Percentiles rank a stretch among this genome's conserved stretches.
Conservation (phyloP, 2,888 invertebrate genomes). For the Bellardia pandia region DNA sequence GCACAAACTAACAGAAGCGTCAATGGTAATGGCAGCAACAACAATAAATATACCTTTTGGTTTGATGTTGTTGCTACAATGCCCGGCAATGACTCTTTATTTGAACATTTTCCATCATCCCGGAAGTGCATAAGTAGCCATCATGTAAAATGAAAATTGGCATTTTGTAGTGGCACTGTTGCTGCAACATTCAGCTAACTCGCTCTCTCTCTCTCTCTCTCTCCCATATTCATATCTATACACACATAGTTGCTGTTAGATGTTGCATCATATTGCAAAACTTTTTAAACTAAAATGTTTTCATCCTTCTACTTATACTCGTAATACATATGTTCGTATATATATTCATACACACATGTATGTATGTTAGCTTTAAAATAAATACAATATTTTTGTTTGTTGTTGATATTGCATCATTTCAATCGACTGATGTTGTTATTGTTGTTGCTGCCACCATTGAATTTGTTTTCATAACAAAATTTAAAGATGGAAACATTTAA, state of each 20-base stretch:
- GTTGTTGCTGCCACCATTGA: constrained; percentile 47
- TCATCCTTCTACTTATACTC: constrained; percentile 18
- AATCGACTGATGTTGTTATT: constrained; percentile 51
- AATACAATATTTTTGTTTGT: constrained; percentile 15
- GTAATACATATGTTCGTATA: not conserved
- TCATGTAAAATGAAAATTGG: constrained; percentile 75
- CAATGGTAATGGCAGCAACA: constrained; percentile 49
- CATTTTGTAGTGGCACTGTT: constrained; percentile 73
- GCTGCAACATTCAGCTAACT: constrained; percentile 31
- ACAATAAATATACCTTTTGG: constrained; percentile 37
- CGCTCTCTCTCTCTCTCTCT: constrained; percentile 30
- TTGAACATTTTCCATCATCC: constrained; percentile 73
- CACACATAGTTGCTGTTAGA: constrained; percentile 17
- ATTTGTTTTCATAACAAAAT: constrained; percentile 23
- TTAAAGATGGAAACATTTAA: constrained; percentile 24
- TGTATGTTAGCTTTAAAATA: not conserved
- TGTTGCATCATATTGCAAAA: constrained; percentile 20
- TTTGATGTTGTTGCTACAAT: constrained; percentile 25
- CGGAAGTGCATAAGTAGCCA: constrained; percentile 75
- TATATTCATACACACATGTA: not conserved
- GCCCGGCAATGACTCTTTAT: constrained; percentile 54
- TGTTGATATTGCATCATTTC: constrained; percentile 60
- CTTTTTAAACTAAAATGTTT: constrained; percentile 15
- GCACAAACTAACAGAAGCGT: constrained; percentile 47
- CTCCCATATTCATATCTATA: constrained; percentile 6